These are phyloP conservation scores for Musca domestica DNA, from an alignment of 1,140 invertebrate species.

Conservation along the genomic window DNA sequence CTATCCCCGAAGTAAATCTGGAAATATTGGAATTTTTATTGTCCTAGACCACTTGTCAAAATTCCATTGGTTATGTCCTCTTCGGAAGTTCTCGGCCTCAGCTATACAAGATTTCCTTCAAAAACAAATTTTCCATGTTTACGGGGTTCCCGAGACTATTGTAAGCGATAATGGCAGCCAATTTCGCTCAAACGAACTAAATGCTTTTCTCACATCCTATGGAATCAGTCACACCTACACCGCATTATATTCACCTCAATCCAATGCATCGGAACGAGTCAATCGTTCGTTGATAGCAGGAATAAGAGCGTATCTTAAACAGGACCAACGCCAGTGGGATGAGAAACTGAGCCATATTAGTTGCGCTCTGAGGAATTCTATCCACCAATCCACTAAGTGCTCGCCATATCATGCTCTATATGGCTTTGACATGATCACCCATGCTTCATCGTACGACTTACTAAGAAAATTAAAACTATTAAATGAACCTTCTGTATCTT, in stretches of 20 bases:
- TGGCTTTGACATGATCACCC: slow-evolving; percentile 24
- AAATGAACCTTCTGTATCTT: not conserved
- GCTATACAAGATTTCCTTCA: not conserved
- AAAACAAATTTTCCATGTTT: too few species aligned
- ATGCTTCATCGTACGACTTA: too few species aligned
- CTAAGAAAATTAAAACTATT: too few species aligned
- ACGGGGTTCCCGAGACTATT: not conserved
- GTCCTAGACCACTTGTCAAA: not conserved
- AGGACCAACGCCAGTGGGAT: too few species aligned
- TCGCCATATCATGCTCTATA: slow-evolving; percentile 8
- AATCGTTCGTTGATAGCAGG: not conserved
- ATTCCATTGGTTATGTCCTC: not conserved
- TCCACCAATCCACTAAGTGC: not conserved
- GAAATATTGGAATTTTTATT: too few species aligned
- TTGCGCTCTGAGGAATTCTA: not conserved
- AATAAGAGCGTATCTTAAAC: too few species aligned
- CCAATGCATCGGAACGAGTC: slow-evolving; percentile 7
- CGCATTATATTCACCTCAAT: slow-evolving; percentile 1
- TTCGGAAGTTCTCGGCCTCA: not conserved
- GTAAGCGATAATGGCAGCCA: not conserved
- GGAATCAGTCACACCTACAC: not conserved
- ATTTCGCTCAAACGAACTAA: not conserved
- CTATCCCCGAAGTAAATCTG: too few species aligned
- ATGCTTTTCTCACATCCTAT: not conserved
- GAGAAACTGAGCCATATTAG: not conserved